Percentiles rank a stretch among this genome's conserved stretches.
These are phyloP conservation scores for Dysmachus trigonus DNA, from an alignment of 2,888 invertebrate species.

Conservation along the genomic window DNA sequence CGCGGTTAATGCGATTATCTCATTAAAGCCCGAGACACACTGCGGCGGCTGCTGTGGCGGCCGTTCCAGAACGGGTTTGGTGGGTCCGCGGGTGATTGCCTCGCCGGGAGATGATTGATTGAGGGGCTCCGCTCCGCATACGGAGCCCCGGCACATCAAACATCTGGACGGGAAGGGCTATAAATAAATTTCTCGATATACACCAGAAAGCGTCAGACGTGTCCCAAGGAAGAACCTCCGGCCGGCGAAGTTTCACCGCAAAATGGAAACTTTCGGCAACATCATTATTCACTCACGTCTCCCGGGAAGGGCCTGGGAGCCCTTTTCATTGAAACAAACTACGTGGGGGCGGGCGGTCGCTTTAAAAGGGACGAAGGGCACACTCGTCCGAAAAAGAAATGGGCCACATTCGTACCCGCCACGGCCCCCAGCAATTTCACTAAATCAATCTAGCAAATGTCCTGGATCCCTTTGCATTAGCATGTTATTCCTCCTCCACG, in stretches of 20 bases:
- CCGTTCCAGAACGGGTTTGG: not conserved
- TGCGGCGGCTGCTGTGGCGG: too few species aligned
- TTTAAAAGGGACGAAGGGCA: not conserved
- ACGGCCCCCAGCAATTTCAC: not conserved
- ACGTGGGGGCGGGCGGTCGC: not conserved
- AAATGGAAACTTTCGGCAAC: not conserved
- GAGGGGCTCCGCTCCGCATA: not conserved
- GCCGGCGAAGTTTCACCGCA: not conserved
- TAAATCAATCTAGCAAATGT: not conserved
- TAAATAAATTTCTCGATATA: not conserved
- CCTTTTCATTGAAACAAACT: not conserved
- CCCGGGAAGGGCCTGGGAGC: not conserved
- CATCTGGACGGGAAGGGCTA: not conserved
- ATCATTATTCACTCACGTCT: not conserved
- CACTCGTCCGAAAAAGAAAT: not conserved
- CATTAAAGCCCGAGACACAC: not conserved
- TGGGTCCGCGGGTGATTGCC: not conserved
- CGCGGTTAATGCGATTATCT: not conserved
- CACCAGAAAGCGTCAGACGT: not conserved
- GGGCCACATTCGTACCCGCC: not conserved
- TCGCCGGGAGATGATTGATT: not conserved
- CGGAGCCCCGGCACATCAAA: not conserved
- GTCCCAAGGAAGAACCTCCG: not conserved
- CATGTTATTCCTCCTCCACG: not conserved
- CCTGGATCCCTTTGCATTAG: not conserved